Base-by-base conservation (phyloP, 1,140 invertebrate species). In the silkworm (Bombyx mori) region DNA sequence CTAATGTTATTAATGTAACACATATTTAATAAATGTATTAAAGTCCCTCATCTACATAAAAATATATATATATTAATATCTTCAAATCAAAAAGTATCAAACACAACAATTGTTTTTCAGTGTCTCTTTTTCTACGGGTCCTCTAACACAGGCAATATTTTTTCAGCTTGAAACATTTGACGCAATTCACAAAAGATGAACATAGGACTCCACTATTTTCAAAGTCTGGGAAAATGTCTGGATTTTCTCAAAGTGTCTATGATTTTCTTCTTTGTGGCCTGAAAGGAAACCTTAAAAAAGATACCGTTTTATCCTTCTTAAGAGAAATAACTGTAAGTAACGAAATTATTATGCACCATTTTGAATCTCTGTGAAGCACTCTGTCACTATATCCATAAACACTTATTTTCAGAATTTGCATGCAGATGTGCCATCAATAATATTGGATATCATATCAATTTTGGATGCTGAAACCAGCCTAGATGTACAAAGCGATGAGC, bases 401-500 rank as follows among this genome's bases (percentile, higher is more conserved):
- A 18, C 49, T 35, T 52, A 52, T 54, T 75, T 85, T 84, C 79
- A 93, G 92, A 88, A 88, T 62, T 84, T 94, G 43, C 94, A 96
- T 87, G 88, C 90, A 51, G 93, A 94, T 70, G 90, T 95, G 75
- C 91, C 93, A 52, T 93, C 94, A 12, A 89, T 94, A 45, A 90
- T 96, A 59, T 88, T 95, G 58, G 95, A 96, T 82, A 90, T 95
- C 54, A 90, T 95, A 54, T 94, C 92, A 72, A 89, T 95, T 52
- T 88, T 94, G 55, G 95, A 97, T 88, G 92, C 92, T 46, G 94
- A 96, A 88, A 93, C 92, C 6, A 89, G 90, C 12, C 81, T 86
- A 22, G 88, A 91, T 66, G 91, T 93, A 42, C 82, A 90, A 62
- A 88, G 88, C 60, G 91, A 92, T 71, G 92, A 94, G 69, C 89